Percentiles rank a stretch among this genome's conserved stretches.
Conservation (phyloP, 64 coral and sea anemone species). For the Pachyseris speciosa region DNA sequence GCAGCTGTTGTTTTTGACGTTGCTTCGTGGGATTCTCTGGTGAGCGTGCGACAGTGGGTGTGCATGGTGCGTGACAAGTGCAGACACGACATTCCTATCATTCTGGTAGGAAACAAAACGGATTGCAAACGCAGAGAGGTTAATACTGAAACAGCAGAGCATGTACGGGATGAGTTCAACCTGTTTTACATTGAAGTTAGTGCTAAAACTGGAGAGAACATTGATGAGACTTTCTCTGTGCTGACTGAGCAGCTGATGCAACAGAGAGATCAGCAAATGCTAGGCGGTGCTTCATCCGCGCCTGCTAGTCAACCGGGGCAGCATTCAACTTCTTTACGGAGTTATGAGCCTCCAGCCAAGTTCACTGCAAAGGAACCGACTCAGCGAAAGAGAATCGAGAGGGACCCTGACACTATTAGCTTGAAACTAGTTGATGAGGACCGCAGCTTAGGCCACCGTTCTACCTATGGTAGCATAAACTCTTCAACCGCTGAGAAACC, state of each 20-base stretch:
- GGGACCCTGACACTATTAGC: constrained; percentile 3
- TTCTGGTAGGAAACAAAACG: constrained; percentile 90
- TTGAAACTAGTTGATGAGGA: not conserved
- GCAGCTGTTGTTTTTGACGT: constrained; percentile 77
- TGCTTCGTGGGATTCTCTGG: constrained; percentile 28
- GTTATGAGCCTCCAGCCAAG: not conserved
- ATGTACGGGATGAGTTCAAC: constrained; percentile 26
- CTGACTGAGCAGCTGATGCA: constrained; percentile 68
- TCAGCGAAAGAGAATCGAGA: not conserved
- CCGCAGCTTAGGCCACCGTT: not conserved
- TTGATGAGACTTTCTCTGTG: constrained; percentile 78
- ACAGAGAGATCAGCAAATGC: not conserved
- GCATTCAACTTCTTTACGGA: not conserved
- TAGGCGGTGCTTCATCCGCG: too few relatives aligned
- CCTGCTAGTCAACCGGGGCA: too few relatives aligned
- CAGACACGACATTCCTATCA: constrained; percentile 47
- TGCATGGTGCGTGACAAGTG: constrained; percentile 37
- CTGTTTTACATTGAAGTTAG: constrained; percentile 87
- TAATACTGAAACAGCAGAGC: constrained; percentile 17
- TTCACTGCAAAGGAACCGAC: not conserved
- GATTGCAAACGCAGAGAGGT: constrained; percentile 27
- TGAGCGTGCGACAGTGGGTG: constrained; percentile 56
- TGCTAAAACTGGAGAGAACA: constrained; percentile 58
- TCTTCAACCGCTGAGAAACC: not conserved
- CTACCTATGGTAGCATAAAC: not conserved